Evolutionary conservation across 2,888 invertebrate species (phyloP).

Genomic region (Teleogryllus oceanicus): DNA sequence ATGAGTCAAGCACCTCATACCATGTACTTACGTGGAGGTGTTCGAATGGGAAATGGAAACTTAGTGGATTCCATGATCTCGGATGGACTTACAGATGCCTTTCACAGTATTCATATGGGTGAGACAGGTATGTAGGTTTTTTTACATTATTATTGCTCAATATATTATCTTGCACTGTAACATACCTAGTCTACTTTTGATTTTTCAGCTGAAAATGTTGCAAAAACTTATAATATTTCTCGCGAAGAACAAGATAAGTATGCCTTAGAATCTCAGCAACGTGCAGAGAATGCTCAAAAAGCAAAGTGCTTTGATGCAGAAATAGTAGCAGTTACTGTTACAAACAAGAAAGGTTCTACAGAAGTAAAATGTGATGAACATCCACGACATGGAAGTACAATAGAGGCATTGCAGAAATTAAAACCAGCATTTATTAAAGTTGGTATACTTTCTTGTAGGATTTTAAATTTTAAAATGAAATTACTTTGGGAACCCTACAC

Average conservation of each 20-base stretch:
- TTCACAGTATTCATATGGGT: slow-evolving; percentile 73
- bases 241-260: slow-evolving; percentile 68
- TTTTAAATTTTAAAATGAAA: no score
- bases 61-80: slow-evolving; percentile 63
- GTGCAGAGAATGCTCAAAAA: slow-evolving; percentile 59
- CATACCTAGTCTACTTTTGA: not conserved
- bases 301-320: slow-evolving; percentile 65
- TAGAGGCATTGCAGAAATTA: slow-evolving; percentile 60
- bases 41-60: slow-evolving; percentile 62
- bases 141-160: no score
- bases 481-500: no score
- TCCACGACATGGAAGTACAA: slow-evolving; percentile 60
- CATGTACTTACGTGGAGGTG: slow-evolving; percentile 58
- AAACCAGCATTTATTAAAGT: slow-evolving; percentile 63
- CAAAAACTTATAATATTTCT: slow-evolving; percentile 60
- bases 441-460: slow-evolving; percentile 26
- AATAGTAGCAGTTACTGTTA: slow-evolving; percentile 63
- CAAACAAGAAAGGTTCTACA: slow-evolving; percentile 48
- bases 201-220: slow-evolving; percentile 69
- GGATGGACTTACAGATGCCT: slow-evolving; percentile 74
- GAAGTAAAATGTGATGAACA: slow-evolving; percentile 64
- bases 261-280: slow-evolving; percentile 65
- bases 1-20: slow-evolving; percentile 77
- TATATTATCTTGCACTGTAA: no score
- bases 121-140: slow-evolving; percentile 57